A percentile compares a stretch with the other conserved stretches of the same genome.
Conservation (phyloP, 2,888 invertebrate species). For the Hirtodrosophila histrioides region DNA sequence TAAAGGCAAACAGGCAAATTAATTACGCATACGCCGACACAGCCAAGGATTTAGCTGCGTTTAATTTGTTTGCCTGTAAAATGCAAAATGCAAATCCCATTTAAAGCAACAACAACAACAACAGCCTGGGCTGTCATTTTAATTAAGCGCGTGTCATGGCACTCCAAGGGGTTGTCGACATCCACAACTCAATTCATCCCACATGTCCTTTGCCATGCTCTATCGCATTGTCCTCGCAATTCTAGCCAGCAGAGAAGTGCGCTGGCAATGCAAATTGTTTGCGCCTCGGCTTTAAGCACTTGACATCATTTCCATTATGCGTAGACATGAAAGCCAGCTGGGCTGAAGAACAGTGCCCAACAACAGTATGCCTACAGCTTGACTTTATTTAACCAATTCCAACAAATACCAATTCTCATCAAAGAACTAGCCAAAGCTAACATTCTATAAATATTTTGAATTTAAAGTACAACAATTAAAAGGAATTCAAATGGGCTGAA, state of each 20-base stretch:
- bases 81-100: constrained; percentile 26
- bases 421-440: too few species aligned
- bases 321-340: constrained; percentile 38
- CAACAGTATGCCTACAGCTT: constrained; percentile 1
- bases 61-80: constrained; percentile 15
- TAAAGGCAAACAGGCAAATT: constrained; percentile 22
- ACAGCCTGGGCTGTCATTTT: constrained; percentile 7
- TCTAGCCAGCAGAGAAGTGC: neutral
- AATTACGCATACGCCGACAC: constrained; percentile 40
- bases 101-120: constrained; percentile 20
- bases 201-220: neutral
- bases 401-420: too few species aligned
- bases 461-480: too few species aligned
- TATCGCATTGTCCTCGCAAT: constrained; percentile 5
- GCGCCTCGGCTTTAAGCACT: constrained; percentile 55
- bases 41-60: constrained; percentile 46
- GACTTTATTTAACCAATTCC: too few species aligned
- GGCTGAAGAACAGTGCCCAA: constrained; percentile 20
- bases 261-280: constrained; percentile 14
- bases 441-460: too few species aligned
- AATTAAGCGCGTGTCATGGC: constrained; percentile 50
- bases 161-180: constrained; percentile 40
- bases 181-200: constrained; percentile 5
- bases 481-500: too few species aligned
- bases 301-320: constrained; percentile 64